A percentile compares a stretch with the other conserved stretches of the same genome.
phyloP scores from a whole-genome alignment of 2,797 vertebrate genomes.

The Loriculus beryllinus region DNA sequence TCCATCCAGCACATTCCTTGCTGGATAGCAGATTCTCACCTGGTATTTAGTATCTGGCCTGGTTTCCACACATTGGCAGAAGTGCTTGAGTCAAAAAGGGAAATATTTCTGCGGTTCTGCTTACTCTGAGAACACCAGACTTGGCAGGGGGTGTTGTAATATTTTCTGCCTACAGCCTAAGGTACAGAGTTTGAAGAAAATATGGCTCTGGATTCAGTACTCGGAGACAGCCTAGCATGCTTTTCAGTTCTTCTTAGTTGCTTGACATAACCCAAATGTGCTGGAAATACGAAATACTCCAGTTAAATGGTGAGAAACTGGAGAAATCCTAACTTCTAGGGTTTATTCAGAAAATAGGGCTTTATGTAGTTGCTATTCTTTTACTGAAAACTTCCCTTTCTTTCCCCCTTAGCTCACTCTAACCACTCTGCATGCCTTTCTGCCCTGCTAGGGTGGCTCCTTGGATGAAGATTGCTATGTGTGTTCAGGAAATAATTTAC shows the following conservation, averaged over 20 bases:
- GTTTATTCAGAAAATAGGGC: neutral
- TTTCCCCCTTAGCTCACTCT: neutral
- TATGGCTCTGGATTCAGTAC: neutral
- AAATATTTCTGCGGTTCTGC: neutral
- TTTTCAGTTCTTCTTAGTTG: neutral
- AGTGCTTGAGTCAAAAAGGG: neutral
- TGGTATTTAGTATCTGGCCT: neutral
- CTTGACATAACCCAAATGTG: neutral
- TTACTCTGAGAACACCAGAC: neutral
- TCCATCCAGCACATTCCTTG: neutral
- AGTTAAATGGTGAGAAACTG: neutral
- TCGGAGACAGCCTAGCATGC: neutral
- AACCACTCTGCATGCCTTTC: neutral
- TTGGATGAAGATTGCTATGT: neutral
- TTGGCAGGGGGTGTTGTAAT: neutral
- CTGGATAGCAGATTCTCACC: neutral
- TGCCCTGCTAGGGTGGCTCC: neutral
- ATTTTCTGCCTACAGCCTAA: neutral
- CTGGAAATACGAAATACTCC: neutral
- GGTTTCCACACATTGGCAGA: neutral
- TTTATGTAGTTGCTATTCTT: neutral
- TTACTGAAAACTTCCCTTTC: neutral
- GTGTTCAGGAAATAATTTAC: neutral
- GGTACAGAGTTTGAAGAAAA: neutral
- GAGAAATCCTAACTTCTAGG: neutral